Conservation (phyloP, 2,113 vertebrate genomes). For the Acanthisitta chloris region DNA sequence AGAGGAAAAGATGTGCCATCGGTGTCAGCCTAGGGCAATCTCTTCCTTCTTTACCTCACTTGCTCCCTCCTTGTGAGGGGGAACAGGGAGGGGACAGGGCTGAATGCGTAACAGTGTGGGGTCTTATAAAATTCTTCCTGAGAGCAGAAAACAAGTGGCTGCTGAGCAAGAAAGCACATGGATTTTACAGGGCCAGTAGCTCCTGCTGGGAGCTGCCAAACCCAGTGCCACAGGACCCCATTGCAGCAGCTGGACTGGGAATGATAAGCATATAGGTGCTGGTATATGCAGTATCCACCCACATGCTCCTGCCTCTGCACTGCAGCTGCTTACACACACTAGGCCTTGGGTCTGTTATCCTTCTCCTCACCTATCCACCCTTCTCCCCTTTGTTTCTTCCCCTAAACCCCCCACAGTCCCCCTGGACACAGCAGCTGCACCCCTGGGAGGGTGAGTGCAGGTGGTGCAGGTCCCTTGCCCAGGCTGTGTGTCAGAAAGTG, state of each 20-base stretch:
- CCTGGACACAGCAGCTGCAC: background rate
- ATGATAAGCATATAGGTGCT: background rate
- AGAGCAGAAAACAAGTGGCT: background rate
- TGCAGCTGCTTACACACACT: background rate
- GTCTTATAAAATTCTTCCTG: background rate
- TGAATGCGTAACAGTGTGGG: background rate
- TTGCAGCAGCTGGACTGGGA: background rate
- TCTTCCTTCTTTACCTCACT: background rate
- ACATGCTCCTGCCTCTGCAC: rapidly evolving
- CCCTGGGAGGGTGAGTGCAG: background rate
- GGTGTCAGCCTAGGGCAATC: background rate
- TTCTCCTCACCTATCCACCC: background rate
- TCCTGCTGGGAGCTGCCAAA: background rate
- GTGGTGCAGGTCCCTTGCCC: background rate
- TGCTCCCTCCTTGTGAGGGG: background rate
- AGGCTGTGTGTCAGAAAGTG: background rate
- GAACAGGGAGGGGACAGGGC: rapidly evolving
- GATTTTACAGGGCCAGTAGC: background rate
- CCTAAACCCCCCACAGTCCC: background rate
- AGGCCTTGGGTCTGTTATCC: too few species aligned
- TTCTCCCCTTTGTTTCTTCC: background rate
- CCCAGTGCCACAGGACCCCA: background rate
- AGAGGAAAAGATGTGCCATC: background rate
- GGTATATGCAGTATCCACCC: rapidly evolving
- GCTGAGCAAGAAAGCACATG: background rate